Evolutionary conservation across 2,113 vertebrate species (phyloP).

Genomic region (Amphiprion percula): DNA sequence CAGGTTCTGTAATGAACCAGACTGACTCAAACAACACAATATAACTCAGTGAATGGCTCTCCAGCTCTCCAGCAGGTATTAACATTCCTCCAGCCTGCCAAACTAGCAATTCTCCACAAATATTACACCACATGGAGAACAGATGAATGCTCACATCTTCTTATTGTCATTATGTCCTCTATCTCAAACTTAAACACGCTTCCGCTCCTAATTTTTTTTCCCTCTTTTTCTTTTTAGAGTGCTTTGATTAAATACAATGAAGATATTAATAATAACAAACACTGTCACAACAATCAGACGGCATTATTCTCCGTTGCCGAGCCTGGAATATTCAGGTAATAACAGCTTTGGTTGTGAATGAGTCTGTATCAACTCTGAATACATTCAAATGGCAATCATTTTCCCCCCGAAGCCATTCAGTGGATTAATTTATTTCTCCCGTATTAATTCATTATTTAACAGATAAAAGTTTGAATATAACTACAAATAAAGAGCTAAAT

Average conservation of each 20-base stretch:
- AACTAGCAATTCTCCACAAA: too few species aligned
- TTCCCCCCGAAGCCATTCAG: constrained; percentile 45
- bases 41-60: too few species aligned
- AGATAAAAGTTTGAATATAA: constrained; percentile 49
- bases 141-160: too few species aligned
- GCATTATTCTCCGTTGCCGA: constrained; percentile 32
- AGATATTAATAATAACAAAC: constrained; percentile 13
- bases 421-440: constrained; percentile 56
- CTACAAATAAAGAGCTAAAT: constrained; percentile 40
- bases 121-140: too few species aligned
- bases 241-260: constrained; percentile 7
- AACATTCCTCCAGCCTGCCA: too few species aligned
- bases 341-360: constrained; percentile 41
- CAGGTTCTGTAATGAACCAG: too few species aligned
- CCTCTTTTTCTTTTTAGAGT: too few species aligned
- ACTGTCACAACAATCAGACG: constrained; percentile 30
- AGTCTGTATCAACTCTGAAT: constrained; percentile 39
- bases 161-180: too few species aligned
- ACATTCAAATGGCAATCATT: constrained; percentile 54
- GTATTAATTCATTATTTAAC: constrained; percentile 56
- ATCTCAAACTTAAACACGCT: not conserved
- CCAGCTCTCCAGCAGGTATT: too few species aligned
- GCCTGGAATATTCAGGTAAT: constrained; percentile 45
- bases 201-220: not conserved
- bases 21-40: too few species aligned